Evolutionary conservation across 1,140 invertebrate genomes (phyloP).

Genomic region (Schmidtea mediterranea): DNA sequence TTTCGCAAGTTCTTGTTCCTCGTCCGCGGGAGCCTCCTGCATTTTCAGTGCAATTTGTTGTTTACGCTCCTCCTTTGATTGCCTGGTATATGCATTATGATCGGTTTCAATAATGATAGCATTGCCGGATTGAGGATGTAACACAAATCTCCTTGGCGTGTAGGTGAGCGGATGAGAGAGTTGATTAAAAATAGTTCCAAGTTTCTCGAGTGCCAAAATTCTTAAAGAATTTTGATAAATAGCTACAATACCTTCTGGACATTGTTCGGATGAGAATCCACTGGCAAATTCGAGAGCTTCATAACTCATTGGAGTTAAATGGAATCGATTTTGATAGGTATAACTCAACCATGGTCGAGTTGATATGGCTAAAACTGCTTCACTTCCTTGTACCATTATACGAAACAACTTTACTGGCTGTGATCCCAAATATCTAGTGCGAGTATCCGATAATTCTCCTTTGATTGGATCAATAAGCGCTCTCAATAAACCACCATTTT

Average conservation of each 20-base stretch:
- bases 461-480: slow-evolving; percentile 84
- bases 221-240: slow-evolving; percentile 80
- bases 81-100: slow-evolving; percentile 89
- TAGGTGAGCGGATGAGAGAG: slow-evolving; percentile 49
- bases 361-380: slow-evolving; percentile 83
- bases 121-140: slow-evolving; percentile 70
- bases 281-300: slow-evolving; percentile 87
- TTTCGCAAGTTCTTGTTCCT: slow-evolving; percentile 62
- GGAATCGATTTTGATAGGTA: slow-evolving; percentile 69
- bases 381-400: slow-evolving; percentile 70
- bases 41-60: slow-evolving; percentile 56
- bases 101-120: slow-evolving; percentile 72
- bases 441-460: slow-evolving; percentile 78
- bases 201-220: slow-evolving; percentile 85
- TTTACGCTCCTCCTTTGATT: slow-evolving; percentile 67
- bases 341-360: slow-evolving; percentile 92
- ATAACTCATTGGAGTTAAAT: slow-evolving; percentile 76
- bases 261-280: slow-evolving; percentile 90
- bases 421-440: slow-evolving; percentile 76
- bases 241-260: slow-evolving; percentile 92
- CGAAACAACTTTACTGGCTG: slow-evolving; percentile 80
- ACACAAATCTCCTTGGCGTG: slow-evolving; percentile 74
- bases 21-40: slow-evolving; percentile 77
- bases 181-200: slow-evolving; percentile 94
- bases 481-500: slow-evolving; percentile 77